These are phyloP conservation scores for Diarsia rubi DNA, from an alignment of 2,888 invertebrate genomes.

Conservation along the genomic window DNA sequence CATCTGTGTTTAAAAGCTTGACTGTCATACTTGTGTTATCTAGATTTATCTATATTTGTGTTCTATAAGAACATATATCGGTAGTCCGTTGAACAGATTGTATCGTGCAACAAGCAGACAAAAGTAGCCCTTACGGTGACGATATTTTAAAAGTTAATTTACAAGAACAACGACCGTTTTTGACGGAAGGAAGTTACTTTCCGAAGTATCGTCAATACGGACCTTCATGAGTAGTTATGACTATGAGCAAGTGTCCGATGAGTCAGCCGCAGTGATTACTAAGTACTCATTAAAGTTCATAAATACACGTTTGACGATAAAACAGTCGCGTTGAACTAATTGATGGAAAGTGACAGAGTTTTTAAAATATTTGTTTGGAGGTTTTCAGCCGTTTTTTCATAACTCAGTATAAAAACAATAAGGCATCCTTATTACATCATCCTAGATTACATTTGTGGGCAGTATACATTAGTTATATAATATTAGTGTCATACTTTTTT, in stretches of 20 bases:
- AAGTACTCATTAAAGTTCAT: slow-evolving; percentile 24
- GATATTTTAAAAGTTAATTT: neutral
- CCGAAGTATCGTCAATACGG: neutral
- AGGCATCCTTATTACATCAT: no score
- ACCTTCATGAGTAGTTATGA: neutral
- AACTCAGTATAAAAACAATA: no score
- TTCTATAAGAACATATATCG: neutral
- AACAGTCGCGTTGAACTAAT: slow-evolving; percentile 22
- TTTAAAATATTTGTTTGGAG: no score
- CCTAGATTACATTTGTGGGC: no score
- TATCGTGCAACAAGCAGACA: neutral
- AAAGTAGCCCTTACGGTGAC: neutral
- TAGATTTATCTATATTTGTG: no score
- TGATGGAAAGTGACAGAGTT: neutral
- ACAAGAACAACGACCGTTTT: neutral
- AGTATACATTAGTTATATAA: no score
- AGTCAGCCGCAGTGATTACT: slow-evolving; percentile 26
- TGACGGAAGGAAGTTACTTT: neutral
- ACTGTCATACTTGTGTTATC: no score
- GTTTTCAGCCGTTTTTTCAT: no score
- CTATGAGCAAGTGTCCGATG: slow-evolving; percentile 3
- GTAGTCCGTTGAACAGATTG: neutral
- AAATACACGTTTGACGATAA: slow-evolving; percentile 35
- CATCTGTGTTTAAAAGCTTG: no score
- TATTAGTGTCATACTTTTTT: no score